Base-by-base conservation (phyloP, 2,797 vertebrate genomes). In the Lithobates pipiens region DNA sequence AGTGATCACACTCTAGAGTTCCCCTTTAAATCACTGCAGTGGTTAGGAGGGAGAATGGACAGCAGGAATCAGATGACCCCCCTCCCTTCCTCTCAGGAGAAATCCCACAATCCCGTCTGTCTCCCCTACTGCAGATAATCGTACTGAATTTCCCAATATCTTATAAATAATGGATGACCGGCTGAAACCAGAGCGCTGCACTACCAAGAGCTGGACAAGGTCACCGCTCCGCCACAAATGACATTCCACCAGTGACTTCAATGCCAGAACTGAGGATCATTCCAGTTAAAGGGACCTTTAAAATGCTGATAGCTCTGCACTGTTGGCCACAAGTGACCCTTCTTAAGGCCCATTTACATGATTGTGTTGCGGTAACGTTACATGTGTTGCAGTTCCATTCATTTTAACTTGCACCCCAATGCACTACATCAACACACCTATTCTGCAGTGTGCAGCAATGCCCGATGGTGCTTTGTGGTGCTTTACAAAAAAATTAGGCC, bases 91-190 rank as follows among this genome's bases (percentile, higher is more conserved):
- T 10, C 39, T 39, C 50, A 54, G 50, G 50, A 54, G 54, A 61
- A 61, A 23, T 61, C 54, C 54, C 54, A 23, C 54, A 23, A 61
- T 61, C 54, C 21, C 7, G 5, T 25, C n/a, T 46, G 39, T 10
- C 23, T 81, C 34, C 5, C 36, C 44, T 50, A 39, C 83, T 32
- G 74, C 46, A 71, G 42, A 61, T 67, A 77, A 11, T 18, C 29
- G 10, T 15, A 72, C 76, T 84, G 16, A 42, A n/a, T 23, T 46
- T 65, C 36, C n/a, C 54, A 63, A 13, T 5, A 25, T 42, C 18
- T 61, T 11, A 77, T 85, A 72, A 85, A 85, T 34, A 73, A 78
- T 85, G 76, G 75, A 85, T 67, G 69, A 84, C 11, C 0, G 1
- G 9, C 76, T 13, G 42, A 44, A 83, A 69, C 63, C 63, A 21